A percentile compares a stretch with the other conserved stretches of the same genome.
Conservation (phyloP, 2,888 invertebrate genomes). For the Holacanthella duospinosa region DNA sequence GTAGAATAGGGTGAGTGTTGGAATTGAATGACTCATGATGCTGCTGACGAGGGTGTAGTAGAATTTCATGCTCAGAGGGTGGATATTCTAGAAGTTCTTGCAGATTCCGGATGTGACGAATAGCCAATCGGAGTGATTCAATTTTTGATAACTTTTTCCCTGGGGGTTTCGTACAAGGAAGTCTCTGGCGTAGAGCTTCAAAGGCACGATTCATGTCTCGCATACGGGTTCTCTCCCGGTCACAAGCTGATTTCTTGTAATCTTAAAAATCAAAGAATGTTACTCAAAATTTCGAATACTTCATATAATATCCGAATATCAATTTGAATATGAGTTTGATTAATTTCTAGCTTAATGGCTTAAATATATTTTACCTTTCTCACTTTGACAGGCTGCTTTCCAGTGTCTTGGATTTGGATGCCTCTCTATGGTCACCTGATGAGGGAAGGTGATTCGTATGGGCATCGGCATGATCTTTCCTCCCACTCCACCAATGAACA, state of each 20-base stretch:
- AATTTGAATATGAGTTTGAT: too few relatives aligned
- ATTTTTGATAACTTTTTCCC: constrained; percentile 80
- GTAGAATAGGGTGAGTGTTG: neutral
- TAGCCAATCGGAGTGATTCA: constrained; percentile 66
- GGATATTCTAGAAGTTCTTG: constrained; percentile 41
- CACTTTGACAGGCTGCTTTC: constrained; percentile 22
- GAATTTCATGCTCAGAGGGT: neutral
- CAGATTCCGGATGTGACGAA: constrained; percentile 62
- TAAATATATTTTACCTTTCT: constrained; percentile 25
- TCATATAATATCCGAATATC: too few relatives aligned
- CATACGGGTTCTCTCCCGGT: constrained; percentile 72
- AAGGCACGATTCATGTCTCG: constrained; percentile 76
- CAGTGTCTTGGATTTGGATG: constrained; percentile 31
- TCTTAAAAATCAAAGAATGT: constrained; percentile 49
- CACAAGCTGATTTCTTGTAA: constrained; percentile 73
- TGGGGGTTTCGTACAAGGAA: constrained; percentile 66
- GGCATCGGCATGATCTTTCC: neutral
- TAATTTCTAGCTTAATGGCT: too few relatives aligned
- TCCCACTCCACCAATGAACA: neutral
- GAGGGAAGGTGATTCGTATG: neutral
- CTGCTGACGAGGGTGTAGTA: too few relatives aligned
- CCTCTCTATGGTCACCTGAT: constrained; percentile 26
- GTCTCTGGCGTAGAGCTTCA: constrained; percentile 60
- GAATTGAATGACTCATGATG: neutral
- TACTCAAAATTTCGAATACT: neutral